Evolutionary conservation across 2,113 vertebrate genomes (phyloP).

Genomic region (Pachypanchax playfairii): DNA sequence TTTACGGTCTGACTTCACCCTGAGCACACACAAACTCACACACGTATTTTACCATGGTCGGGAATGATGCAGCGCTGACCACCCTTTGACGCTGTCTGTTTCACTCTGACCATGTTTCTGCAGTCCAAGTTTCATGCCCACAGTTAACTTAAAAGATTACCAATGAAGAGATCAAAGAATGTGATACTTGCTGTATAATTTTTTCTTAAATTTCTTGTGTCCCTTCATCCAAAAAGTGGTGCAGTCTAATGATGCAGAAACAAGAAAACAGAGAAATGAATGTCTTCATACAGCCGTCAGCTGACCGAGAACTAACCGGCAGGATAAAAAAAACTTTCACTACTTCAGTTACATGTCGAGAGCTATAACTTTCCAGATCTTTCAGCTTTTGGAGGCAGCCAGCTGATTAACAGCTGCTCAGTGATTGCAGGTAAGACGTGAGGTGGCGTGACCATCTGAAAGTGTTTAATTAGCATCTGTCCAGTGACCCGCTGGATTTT

Average conservation of each 20-base stretch:
- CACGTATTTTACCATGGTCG: constrained; percentile 34
- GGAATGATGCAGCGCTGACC: constrained; percentile 60
- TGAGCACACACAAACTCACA: constrained; percentile 26
- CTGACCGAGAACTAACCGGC: too few relatives aligned
- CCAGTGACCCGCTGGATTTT: too few relatives aligned
- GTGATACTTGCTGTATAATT: constrained; percentile 9
- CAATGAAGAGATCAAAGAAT: constrained; percentile 22
- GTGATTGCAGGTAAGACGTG: background rate
- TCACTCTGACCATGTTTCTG: constrained; percentile 28
- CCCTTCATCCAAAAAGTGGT: too few relatives aligned
- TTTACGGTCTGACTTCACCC: constrained; percentile 73
- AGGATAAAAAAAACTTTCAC: background rate
- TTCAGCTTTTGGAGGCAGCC: constrained; percentile 4
- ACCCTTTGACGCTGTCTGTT: constrained; percentile 27
- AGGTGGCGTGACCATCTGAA: background rate
- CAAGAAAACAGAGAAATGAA: too few relatives aligned
- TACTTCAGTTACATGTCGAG: background rate
- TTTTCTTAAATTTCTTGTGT: too few relatives aligned
- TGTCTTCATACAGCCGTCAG: too few relatives aligned
- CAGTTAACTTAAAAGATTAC: constrained; percentile 37
- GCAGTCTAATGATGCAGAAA: too few relatives aligned
- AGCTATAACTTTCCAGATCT: constrained; percentile 18
- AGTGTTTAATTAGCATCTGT: too few relatives aligned
- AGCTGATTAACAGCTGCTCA: background rate
- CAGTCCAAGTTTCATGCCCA: constrained; percentile 13